phyloP scores from a whole-genome alignment of 2,888 invertebrate genomes.

The Chrysopilus asiliformis region DNA sequence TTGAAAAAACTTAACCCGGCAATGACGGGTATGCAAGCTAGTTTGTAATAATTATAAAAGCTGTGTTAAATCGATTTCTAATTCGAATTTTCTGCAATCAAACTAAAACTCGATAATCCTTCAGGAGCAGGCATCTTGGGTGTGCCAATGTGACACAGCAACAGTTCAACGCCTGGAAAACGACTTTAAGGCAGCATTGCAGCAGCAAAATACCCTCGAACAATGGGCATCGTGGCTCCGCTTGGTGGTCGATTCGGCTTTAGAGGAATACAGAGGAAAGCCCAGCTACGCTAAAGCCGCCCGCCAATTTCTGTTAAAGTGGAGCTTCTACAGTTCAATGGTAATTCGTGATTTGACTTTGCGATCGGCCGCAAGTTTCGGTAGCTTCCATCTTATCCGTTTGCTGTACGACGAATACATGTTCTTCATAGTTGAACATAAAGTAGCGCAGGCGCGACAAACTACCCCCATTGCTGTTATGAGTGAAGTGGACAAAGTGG shows the following conservation, averaged over 20 bases:
- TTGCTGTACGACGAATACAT: constrained; percentile 98
- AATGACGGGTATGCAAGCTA: too few relatives aligned
- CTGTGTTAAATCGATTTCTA: too few relatives aligned
- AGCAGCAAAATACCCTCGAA: constrained; percentile 85
- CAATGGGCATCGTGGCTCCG: constrained; percentile 98
- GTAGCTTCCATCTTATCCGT: constrained; percentile 95
- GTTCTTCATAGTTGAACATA: constrained; percentile 95
- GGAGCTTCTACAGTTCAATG: constrained; percentile 98
- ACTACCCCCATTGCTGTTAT: constrained; percentile 93
- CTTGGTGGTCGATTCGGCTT: constrained; percentile 76
- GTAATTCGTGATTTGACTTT: constrained; percentile 94
- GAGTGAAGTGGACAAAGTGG: constrained; percentile 41
- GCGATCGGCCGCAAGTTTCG: constrained; percentile 93
- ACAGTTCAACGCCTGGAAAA: constrained; percentile 71
- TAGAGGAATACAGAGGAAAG: constrained; percentile 77
- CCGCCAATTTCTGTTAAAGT: constrained; percentile 88
- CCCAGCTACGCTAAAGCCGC: constrained; percentile 73
- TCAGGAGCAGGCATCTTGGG: constrained; percentile 80
- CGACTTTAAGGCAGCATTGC: constrained; percentile 84
- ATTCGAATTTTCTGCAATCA: too few relatives aligned
- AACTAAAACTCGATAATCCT: constrained; percentile 2
- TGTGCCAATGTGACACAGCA: constrained; percentile 85
- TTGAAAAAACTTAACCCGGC: too few relatives aligned
- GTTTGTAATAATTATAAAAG: too few relatives aligned
- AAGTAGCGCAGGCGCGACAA: constrained; percentile 80